These are phyloP conservation scores for Trichopria drosophilae DNA, from an alignment of 2,888 invertebrate genomes.

Conservation along the genomic window DNA sequence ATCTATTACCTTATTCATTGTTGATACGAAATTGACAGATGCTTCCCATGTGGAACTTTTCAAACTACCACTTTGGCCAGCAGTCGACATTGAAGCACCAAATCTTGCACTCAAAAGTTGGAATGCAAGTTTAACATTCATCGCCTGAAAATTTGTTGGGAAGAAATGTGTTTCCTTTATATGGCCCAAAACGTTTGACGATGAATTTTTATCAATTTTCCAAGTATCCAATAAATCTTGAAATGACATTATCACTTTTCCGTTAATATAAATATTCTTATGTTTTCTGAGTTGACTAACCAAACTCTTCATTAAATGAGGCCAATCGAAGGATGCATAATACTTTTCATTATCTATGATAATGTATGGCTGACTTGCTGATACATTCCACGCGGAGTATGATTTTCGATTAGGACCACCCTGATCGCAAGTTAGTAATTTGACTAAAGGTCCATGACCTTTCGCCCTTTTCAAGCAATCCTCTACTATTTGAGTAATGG, in stretches of 20 bases:
- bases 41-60: slow-evolving; percentile 19
- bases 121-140: slow-evolving; percentile 33
- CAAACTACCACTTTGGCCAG: slow-evolving; percentile 12
- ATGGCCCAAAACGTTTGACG: too few species aligned
- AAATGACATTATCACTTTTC: neutral
- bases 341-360: too few species aligned
- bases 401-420: slow-evolving; percentile 2
- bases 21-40: slow-evolving; percentile 25
- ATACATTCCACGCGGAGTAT: too few species aligned
- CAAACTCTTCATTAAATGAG: slow-evolving; percentile 1
- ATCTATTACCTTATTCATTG: slow-evolving; percentile 26
- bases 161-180: too few species aligned
- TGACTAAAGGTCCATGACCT: neutral
- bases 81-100: slow-evolving; percentile 21
- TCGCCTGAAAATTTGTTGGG: slow-evolving; percentile 9
- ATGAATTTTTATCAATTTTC: too few species aligned
- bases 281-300: neutral
- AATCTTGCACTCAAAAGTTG: slow-evolving; percentile 27
- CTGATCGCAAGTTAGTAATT: slow-evolving; percentile 10
- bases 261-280: neutral
- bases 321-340: neutral
- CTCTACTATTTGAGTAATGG: too few species aligned
- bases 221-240: neutral
- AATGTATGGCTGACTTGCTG: too few species aligned
- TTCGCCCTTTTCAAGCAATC: slow-evolving; percentile 7